Percentiles rank a stretch among this genome's conserved stretches.
Evolutionary conservation across 1,140 invertebrate genomes (phyloP).

Genomic region (Glossosoma conforme): DNA sequence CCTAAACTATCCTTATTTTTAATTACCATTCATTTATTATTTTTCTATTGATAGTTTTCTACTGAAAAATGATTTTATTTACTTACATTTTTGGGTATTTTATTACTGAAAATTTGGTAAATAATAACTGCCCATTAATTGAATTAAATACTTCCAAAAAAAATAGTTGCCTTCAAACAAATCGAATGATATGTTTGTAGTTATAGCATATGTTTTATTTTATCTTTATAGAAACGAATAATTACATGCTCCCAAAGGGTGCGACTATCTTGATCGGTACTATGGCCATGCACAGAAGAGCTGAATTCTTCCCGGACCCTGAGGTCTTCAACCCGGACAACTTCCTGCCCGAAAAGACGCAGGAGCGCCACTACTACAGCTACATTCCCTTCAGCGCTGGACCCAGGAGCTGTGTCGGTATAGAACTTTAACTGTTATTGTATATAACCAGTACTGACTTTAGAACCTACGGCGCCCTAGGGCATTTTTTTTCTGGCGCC

Average conservation of each 20-base stretch:
- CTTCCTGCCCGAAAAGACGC: slow-evolving; percentile 72
- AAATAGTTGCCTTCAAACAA: no score
- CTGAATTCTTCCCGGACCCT: slow-evolving; percentile 69
- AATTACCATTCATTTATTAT: no score
- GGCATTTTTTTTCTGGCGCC: no score
- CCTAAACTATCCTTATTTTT: no score
- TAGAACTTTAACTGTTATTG: slow-evolving; percentile 31
- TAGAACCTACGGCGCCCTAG: no score
- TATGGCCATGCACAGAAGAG: slow-evolving; percentile 64
- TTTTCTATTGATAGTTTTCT: no score
- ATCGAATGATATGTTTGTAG: no score
- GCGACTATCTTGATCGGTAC: slow-evolving; percentile 61
- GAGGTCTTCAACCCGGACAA: slow-evolving; percentile 79
- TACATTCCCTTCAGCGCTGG: slow-evolving; percentile 85
- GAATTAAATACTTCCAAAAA: no score
- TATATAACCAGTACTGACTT: neutral
- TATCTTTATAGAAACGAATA: slow-evolving; percentile 41
- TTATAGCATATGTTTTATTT: slow-evolving; percentile 12
- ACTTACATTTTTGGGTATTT: no score
- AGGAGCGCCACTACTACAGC: slow-evolving; percentile 74
- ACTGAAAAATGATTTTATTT: no score
- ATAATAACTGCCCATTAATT: no score
- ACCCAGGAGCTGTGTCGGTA: slow-evolving; percentile 77
- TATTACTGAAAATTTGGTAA: no score
- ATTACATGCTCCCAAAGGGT: slow-evolving; percentile 59